These are phyloP conservation scores for Nomada hirtipes DNA, from an alignment of 2,888 invertebrate species.

Conservation along the genomic window DNA sequence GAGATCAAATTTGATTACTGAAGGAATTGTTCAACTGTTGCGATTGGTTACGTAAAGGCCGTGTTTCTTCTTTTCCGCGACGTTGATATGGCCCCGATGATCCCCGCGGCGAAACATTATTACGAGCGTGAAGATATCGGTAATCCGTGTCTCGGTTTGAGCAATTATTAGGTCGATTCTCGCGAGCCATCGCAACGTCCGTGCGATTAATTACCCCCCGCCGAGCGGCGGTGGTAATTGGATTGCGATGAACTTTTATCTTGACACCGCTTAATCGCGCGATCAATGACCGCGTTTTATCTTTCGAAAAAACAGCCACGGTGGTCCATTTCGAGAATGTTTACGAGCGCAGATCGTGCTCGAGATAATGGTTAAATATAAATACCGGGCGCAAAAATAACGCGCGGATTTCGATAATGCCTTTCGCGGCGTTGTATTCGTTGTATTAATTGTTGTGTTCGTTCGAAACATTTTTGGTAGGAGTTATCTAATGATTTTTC, in stretches of 20 bases:
- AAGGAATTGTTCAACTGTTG: neutral
- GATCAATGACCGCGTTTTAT: slow-evolving; percentile 34
- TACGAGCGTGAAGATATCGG: slow-evolving; percentile 20
- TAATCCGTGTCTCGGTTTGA: slow-evolving; percentile 54
- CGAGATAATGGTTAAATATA: slow-evolving; percentile 54
- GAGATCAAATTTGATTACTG: too few relatives aligned
- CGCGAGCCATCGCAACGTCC: slow-evolving; percentile 24
- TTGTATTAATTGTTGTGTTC: neutral
- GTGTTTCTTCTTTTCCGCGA: slow-evolving; percentile 14
- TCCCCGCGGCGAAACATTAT: slow-evolving; percentile 7
- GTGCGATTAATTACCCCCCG: slow-evolving; percentile 57
- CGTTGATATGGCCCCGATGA: slow-evolving; percentile 18
- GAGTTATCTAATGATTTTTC: neutral
- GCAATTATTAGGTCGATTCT: slow-evolving; percentile 46
- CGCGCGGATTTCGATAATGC: slow-evolving; percentile 38
- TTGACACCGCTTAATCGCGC: slow-evolving; percentile 39
- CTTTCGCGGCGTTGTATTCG: slow-evolving; percentile 1
- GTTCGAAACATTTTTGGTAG: neutral
- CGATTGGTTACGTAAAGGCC: neutral
- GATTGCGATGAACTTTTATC: slow-evolving; percentile 53
- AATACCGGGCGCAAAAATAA: slow-evolving; percentile 33
- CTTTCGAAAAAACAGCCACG: slow-evolving; percentile 39
- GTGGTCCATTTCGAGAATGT: slow-evolving; percentile 28
- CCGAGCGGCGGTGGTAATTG: slow-evolving; percentile 40
- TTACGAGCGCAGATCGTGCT: slow-evolving; percentile 31